A percentile compares a stretch with the other conserved stretches of the same genome.
Conservation (phyloP, 2,888 invertebrate genomes). For the Dioctria rufipes region DNA sequence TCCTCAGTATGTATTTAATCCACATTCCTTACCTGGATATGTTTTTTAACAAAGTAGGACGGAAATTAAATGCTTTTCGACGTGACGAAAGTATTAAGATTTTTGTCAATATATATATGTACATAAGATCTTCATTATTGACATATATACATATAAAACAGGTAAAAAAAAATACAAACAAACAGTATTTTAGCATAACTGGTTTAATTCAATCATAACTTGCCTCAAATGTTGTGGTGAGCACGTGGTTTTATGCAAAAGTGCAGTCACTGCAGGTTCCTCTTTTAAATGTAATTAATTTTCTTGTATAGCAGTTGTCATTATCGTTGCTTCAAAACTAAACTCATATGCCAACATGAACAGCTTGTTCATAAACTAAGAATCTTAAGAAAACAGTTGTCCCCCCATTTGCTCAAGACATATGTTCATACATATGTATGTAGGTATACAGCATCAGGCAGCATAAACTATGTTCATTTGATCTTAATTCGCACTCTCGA, state of each 20-base stretch:
- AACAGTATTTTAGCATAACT: slow-evolving; percentile 21
- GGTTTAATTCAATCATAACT: slow-evolving; percentile 26
- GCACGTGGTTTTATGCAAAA: background rate
- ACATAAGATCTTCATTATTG: background rate
- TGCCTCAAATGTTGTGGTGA: background rate
- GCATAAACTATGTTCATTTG: background rate
- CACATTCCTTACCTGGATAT: no score
- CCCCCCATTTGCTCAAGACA: background rate
- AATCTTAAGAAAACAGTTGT: slow-evolving; percentile 15
- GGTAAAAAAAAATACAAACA: background rate
- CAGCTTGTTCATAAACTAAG: background rate
- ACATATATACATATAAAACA: background rate
- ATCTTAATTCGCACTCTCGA: slow-evolving; percentile 31
- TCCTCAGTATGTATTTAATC: background rate
- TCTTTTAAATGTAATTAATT: slow-evolving; percentile 8
- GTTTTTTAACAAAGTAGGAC: background rate
- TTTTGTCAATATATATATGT: background rate
- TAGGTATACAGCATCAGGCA: no score
- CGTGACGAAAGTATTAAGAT: slow-evolving; percentile 13
- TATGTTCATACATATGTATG: background rate
- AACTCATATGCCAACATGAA: background rate
- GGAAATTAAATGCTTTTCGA: slow-evolving; percentile 23
- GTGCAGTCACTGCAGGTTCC: slow-evolving; percentile 15
- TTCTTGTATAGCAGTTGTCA: background rate
- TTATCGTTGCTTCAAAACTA: slow-evolving; percentile 16